A percentile compares a stretch with the other conserved stretches of the same genome.
These are phyloP conservation scores for Uromys caudimaculatus DNA, from an alignment of 2,797 vertebrate genomes.

Conservation along the genomic window DNA sequence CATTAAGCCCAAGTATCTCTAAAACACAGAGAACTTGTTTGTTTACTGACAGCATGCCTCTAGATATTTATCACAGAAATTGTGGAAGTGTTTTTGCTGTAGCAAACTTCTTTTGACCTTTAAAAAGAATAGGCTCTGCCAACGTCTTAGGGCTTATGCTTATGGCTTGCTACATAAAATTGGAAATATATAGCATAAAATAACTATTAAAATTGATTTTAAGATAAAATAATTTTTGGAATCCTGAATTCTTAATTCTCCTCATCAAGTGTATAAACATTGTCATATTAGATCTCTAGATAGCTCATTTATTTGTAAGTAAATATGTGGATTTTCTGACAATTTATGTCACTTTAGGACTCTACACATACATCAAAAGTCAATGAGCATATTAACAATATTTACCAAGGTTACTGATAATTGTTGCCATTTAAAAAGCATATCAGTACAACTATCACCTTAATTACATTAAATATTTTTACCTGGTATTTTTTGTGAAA, in stretches of 20 bases:
- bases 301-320: not conserved
- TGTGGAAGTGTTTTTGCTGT: not conserved
- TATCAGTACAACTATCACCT: not conserved
- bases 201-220: not conserved
- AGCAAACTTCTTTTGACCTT: not conserved
- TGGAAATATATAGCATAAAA: not conserved
- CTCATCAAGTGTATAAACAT: not conserved
- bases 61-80: not conserved
- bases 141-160: not conserved
- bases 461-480: not conserved
- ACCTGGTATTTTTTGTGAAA: not conserved
- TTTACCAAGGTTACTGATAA: not conserved
- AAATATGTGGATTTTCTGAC: not conserved
- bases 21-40: not conserved
- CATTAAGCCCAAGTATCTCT: rapidly evolving
- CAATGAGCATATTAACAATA: not conserved
- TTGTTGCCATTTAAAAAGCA: not conserved
- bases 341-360: not conserved
- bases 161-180: not conserved
- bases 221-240: not conserved
- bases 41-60: not conserved
- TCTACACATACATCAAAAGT: not conserved
- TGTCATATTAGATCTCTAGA: not conserved
- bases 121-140: not conserved
- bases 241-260: not conserved